These are phyloP conservation scores for Trachymyrmex cornetzi DNA, from an alignment of 1,140 invertebrate species.

Conservation along the genomic window DNA sequence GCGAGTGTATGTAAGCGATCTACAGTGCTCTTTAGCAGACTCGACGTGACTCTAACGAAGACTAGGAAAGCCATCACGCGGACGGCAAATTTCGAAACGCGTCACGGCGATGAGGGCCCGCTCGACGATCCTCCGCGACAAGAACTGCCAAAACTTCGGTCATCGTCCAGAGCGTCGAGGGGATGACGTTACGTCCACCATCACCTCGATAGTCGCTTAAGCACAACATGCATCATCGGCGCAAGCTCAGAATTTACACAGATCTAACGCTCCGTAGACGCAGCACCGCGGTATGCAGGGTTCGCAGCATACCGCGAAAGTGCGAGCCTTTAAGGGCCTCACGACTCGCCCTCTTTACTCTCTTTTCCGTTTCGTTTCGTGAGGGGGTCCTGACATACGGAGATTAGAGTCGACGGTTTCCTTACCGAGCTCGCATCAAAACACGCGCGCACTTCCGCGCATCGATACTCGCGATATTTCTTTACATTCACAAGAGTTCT, in stretches of 20 bases:
- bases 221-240: conserved; percentile 87
- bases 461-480: background rate
- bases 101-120: conserved; percentile 5
- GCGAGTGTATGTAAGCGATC: conserved; percentile 81
- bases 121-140: conserved; percentile 75
- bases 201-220: conserved; percentile 85
- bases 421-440: conserved; percentile 63
- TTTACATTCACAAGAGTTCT: background rate
- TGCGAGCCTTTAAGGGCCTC: conserved; percentile 30
- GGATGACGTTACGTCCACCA: conserved; percentile 79
- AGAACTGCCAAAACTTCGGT: conserved; percentile 73
- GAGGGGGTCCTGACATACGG: conserved; percentile 64
- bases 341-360: conserved; percentile 45
- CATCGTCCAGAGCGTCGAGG: conserved; percentile 80
- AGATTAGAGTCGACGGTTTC: conserved; percentile 70
- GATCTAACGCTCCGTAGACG: conserved; percentile 75
- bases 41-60: conserved; percentile 76
- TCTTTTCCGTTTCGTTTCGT: conserved; percentile 31
- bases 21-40: conserved; percentile 81
- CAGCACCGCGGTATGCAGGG: conserved; percentile 54
- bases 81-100: conserved; percentile 27
- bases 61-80: conserved; percentile 62
- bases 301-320: conserved; percentile 8
- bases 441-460: conserved; percentile 63
- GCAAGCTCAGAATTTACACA: conserved; percentile 85